These are phyloP conservation scores for Drosophila fungiperda DNA, from an alignment of 2,888 invertebrate genomes.

Conservation along the genomic window DNA sequence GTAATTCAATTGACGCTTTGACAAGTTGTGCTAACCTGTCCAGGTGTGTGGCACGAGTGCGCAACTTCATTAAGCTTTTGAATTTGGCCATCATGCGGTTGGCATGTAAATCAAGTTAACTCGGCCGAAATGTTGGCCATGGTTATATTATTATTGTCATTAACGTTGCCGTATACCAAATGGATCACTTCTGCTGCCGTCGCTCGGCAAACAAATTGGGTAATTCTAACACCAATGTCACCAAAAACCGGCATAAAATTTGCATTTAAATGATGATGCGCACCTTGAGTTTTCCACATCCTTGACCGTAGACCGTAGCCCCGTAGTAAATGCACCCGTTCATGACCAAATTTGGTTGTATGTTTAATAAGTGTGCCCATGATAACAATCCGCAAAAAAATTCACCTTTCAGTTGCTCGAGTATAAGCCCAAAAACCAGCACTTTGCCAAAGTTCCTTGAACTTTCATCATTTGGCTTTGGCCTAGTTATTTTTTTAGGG, in stretches of 20 bases:
- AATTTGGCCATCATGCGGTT: neutral
- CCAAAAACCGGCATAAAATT: conserved; percentile 31
- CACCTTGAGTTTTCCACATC: neutral
- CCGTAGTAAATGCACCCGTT: neutral
- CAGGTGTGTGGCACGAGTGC: neutral
- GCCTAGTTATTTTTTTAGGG: neutral
- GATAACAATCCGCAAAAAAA: neutral
- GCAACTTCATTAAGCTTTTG: neutral
- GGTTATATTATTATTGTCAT: conserved; percentile 31
- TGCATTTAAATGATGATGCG: conserved; percentile 41
- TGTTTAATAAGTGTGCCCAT: neutral
- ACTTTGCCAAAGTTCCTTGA: neutral
- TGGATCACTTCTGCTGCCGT: conserved; percentile 43
- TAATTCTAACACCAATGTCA: neutral
- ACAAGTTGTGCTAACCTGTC: conserved; percentile 18
- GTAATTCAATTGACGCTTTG: conserved; percentile 2
- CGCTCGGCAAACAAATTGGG: neutral
- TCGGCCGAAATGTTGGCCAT: neutral
- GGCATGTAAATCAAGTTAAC: conserved; percentile 31
- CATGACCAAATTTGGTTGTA: neutral
- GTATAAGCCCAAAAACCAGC: neutral
- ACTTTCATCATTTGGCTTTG: neutral
- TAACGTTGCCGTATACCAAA: conserved; percentile 34
- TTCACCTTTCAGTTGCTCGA: neutral
- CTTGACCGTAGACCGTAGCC: neutral